Percentiles rank a stretch among this genome's conserved stretches.
phyloP scores from a whole-genome alignment of 2,113 vertebrate genomes.

The Phylloscopus trochiloides region DNA sequence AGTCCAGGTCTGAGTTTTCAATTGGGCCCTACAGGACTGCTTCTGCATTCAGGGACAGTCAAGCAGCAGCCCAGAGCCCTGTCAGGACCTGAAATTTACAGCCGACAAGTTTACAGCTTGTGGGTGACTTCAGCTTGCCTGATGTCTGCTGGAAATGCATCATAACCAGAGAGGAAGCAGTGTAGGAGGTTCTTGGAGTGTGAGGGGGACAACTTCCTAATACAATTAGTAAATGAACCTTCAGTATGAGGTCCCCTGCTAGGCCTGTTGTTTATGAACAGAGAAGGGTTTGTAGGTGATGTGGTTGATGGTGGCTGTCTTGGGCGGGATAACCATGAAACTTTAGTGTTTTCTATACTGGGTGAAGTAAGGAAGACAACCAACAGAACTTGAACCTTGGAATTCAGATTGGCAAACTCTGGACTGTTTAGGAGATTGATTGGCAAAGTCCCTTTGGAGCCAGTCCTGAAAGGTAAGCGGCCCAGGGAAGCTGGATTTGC shows the following conservation, averaged over 20 bases:
- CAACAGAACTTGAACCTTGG: not conserved
- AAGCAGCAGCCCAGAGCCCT: not conserved
- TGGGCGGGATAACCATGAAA: not conserved
- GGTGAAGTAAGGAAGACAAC: not conserved
- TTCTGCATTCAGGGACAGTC: not conserved
- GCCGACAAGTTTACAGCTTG: not conserved
- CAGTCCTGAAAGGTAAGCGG: not conserved
- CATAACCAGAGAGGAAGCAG: not conserved
- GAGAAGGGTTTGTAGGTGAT: too few relatives aligned
- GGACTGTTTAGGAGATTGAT: not conserved
- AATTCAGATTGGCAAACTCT: not conserved
- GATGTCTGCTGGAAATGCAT: not conserved
- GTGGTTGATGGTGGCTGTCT: not conserved
- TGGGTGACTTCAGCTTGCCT: not conserved
- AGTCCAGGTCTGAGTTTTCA: not conserved
- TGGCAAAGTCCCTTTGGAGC: not conserved
- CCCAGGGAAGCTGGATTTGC: not conserved
- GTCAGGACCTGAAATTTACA: not conserved
- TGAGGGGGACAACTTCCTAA: not conserved
- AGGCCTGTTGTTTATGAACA: not conserved
- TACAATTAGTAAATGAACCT: not conserved
- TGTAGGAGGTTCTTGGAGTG: not conserved
- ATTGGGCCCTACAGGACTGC: not conserved
- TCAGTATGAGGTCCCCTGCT: not conserved
- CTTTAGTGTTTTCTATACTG: not conserved